A percentile compares a stretch with the other conserved stretches of the same genome.
These are phyloP conservation scores for Plebejus argus DNA, from an alignment of 2,888 invertebrate species.

Conservation along the genomic window DNA sequence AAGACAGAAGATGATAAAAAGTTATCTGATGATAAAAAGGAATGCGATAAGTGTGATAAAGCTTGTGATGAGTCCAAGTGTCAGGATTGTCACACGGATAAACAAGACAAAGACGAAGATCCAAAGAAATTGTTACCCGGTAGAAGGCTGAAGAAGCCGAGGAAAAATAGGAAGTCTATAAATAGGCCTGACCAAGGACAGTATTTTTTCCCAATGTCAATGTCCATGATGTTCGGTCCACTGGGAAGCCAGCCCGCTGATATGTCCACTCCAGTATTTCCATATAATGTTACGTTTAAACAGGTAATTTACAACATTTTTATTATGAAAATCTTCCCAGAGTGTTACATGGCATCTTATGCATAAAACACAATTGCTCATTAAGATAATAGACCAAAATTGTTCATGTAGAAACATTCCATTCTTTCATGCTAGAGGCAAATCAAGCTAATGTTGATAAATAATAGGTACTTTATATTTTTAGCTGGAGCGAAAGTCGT, in stretches of 20 bases:
- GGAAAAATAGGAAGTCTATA: conserved; percentile 69
- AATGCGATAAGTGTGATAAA: conserved; percentile 62
- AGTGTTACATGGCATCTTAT: not conserved
- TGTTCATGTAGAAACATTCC: not conserved
- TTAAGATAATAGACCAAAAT: not conserved
- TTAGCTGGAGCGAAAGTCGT: too few relatives aligned
- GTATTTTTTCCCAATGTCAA: conserved; percentile 90
- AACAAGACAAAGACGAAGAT: conserved; percentile 63
- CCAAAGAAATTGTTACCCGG: conserved; percentile 56
- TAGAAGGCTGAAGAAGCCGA: conserved; percentile 60
- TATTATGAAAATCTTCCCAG: not conserved
- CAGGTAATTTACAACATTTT: conserved; percentile 80
- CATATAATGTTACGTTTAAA: conserved; percentile 94
- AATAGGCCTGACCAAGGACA: conserved; percentile 65
- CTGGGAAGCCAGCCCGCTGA: conserved; percentile 81
- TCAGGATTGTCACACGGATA: conserved; percentile 56
- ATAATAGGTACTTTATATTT: too few relatives aligned
- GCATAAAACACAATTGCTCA: conserved; percentile 10
- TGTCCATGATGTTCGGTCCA: conserved; percentile 93
- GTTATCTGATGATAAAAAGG: conserved; percentile 59
- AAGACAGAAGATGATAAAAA: conserved; percentile 66
- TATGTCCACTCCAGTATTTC: conserved; percentile 83
- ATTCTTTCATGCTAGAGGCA: not conserved
- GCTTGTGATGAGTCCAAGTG: conserved; percentile 63
- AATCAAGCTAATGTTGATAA: too few relatives aligned